Evolutionary conservation across 1,140 invertebrate genomes (phyloP), one percentile per base, ranked within the genome.

Genomic region (Mactra quadrangularis): DNA sequence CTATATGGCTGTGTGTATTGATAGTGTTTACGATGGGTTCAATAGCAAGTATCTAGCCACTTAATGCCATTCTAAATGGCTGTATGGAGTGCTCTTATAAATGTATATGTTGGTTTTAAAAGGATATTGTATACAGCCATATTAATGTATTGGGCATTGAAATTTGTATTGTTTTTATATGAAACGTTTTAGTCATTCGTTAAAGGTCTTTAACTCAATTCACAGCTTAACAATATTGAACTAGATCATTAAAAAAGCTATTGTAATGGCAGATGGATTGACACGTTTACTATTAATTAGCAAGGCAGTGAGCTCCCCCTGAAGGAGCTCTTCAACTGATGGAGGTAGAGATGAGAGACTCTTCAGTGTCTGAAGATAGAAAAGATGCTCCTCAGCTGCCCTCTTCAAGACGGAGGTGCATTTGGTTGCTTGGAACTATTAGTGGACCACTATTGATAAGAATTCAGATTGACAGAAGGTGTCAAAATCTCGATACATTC

Each of bases 351-450:
- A 57, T 71, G 77, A 81, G 77, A 81, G 66, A 68, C 77, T 81
- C 77, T 81, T 71, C 77, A 81, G 64, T 70, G 50, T 66, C 64
- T 81, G 64, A 68, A 81, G 77, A 81, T 81, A 81, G 77, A 81
- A 81, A 81, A 81, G 77, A 81, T 81, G 77, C 77, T 81, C 62
- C 66, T 81, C 77, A 81, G 77, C 77, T 81, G 77, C 62, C 77
- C 77, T 81, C 77, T 81, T 81, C 77, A 81, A 52, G 66, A 81
- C 31, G 77, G 77, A 81, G 77, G 66, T 59, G 64, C 77, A 68
- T 70, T 81, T 81, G 77, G 77, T 81, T 68, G 38, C 77, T 81
- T 81, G 77, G 77, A 81, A 81, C 77, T 81, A 71, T 81, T 81
- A 70, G 77, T 81, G 66, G 3, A 35, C 27, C 17, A 17, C 77